phyloP scores from a whole-genome alignment of 1,140 invertebrate genomes.

The Neodiprion virginianus region DNA sequence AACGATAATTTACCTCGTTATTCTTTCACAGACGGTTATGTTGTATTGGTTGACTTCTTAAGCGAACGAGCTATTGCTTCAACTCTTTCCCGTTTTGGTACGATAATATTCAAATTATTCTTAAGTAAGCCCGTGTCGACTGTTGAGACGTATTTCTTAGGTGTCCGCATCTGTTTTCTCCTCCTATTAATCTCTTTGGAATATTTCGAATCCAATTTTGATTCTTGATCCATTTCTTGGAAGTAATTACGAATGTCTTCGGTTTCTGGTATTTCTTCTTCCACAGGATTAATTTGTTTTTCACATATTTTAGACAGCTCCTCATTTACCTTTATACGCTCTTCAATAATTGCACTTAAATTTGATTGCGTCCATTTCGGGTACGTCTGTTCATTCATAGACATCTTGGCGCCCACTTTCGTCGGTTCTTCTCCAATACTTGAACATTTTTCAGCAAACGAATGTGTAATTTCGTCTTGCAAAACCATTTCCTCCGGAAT shows the following conservation, averaged over 20 bases:
- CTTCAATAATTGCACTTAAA: not conserved
- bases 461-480: not conserved
- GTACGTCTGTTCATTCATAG: not conserved
- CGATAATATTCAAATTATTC: not conserved
- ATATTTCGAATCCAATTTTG: not conserved
- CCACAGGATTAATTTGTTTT: not conserved
- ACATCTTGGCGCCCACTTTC: not conserved
- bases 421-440: no score
- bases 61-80: not conserved
- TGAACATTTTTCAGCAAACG: no score
- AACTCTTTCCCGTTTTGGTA: not conserved
- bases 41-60: not conserved
- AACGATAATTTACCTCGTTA: not conserved
- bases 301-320: not conserved
- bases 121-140: not conserved
- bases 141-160: slow-evolving; percentile 4
- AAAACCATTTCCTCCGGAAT: not conserved
- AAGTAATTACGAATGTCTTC: not conserved
- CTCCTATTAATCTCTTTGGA: not conserved
- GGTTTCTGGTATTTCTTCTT: not conserved
- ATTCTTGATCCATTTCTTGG: not conserved
- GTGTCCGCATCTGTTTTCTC: slow-evolving; percentile 5
- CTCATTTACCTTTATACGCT: not conserved
- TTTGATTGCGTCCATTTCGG: not conserved
- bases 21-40: not conserved